Percentiles rank a stretch among this genome's conserved stretches.
phyloP scores from a whole-genome alignment of 2,113 vertebrate genomes.

The Sylvilagus bachmani region DNA sequence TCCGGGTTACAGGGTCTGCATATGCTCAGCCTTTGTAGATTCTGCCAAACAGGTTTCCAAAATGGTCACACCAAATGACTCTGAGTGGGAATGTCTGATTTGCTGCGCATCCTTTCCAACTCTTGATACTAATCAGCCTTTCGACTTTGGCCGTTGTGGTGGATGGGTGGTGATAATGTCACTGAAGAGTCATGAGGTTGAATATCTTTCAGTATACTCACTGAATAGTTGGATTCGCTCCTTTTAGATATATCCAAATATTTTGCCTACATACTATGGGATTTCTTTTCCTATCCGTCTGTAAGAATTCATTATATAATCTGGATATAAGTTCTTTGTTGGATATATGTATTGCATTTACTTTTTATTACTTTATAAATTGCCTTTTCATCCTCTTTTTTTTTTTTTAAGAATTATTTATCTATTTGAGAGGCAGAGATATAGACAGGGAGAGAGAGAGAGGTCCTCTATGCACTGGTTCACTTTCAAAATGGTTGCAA shows the following conservation, averaged over 20 bases:
- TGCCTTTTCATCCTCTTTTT: not conserved
- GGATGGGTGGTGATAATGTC: not conserved
- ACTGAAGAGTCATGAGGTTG: not conserved
- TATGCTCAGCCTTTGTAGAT: not conserved
- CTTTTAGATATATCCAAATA: not conserved
- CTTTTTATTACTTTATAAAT: conserved; percentile 9
- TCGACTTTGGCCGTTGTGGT: not conserved
- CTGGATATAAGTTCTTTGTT: not conserved
- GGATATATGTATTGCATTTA: not conserved
- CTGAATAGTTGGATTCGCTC: not conserved
- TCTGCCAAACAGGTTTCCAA: not conserved
- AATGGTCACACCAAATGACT: not conserved
- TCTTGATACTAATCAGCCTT: not conserved
- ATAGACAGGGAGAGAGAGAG: too few relatives aligned
- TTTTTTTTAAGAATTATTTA: not conserved
- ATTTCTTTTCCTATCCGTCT: conserved; percentile 27
- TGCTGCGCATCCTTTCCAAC: not conserved
- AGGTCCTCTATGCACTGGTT: too few relatives aligned
- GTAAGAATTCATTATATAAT: conserved; percentile 35
- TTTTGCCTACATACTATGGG: not conserved
- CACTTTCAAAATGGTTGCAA: too few relatives aligned
- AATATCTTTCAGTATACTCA: conserved; percentile 13
- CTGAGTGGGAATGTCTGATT: not conserved
- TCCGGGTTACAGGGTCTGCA: not conserved
- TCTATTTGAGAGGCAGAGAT: too few relatives aligned